Evolutionary conservation across 2,797 vertebrate genomes (phyloP), one percentile per base, ranked within the genome.

Genomic region (Morus bassanus): DNA sequence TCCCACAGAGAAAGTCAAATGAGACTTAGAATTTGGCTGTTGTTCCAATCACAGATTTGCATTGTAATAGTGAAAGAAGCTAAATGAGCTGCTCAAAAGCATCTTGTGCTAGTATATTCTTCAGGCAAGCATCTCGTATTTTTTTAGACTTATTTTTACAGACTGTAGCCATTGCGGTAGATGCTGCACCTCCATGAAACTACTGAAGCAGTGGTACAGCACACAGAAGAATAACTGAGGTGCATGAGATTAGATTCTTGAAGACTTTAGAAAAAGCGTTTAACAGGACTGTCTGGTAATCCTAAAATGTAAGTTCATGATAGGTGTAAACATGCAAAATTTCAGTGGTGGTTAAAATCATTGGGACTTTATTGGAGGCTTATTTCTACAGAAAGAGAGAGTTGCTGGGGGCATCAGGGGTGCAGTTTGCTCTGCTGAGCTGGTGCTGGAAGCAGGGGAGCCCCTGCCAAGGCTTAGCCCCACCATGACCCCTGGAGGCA

Each of bases 401-500:
- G 21, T 22, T 63, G 11, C 19, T 60, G 50, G 5, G 9, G 57
- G 7, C 18, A 25, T 15, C 24, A 22, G 33, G 17, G 51, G 7
- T 68, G 60, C 15, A 5, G 31, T 35, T 78, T 59, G 64, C 23
- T 59, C 24, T 24, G 46, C 46, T 31, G 60, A 73, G 35, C 23
- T 68, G 56, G 4, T 75, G 61, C 73, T 75, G 56, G 56, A 54
- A 46, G 35, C 15, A 27, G 39, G 43, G 54, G 13, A 41, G 54
- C 6, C 45, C 24, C 51, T 70, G 31, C 41, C 10, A 50, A 25
- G 15, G 39, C 35, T 79, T 33, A 61, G 24, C 31, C 61, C 25
- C 1, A 1, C 46, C 4, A 0, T 10, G 21, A 76, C 13, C 16
- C 51, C 18, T n/a, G 43, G 33, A 45, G 50, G 43, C 22, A 27